Evolutionary conservation across 2,113 vertebrate genomes (phyloP).

Genomic region (Tachysurus fulvidraco): DNA sequence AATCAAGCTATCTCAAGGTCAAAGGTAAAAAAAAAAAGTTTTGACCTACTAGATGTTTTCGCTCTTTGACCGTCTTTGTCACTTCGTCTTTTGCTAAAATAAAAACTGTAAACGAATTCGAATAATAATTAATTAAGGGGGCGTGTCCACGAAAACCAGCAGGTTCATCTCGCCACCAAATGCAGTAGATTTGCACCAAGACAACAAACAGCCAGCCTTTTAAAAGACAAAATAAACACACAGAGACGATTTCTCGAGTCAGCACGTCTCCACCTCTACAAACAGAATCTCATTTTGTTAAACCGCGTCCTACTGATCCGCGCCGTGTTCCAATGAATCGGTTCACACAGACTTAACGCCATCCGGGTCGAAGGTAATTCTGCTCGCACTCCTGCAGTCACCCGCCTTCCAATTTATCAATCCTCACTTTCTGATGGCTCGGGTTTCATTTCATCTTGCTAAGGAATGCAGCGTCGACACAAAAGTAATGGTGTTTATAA

Average conservation of each 20-base stretch:
- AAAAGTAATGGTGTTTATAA: slow-evolving; percentile 17
- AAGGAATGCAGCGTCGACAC: slow-evolving; percentile 13
- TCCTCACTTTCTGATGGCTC: neutral
- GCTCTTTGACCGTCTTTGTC: neutral
- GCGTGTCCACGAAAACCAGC: neutral
- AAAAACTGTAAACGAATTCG: neutral
- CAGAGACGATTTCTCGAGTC: neutral
- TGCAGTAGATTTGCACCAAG: neutral
- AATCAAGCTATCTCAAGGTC: no score
- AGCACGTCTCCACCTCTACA: neutral
- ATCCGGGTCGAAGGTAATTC: neutral
- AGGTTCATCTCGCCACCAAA: no score
- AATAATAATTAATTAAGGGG: neutral
- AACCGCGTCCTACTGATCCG: neutral
- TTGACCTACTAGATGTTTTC: no score
- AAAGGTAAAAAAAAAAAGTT: no score
- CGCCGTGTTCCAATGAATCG: neutral
- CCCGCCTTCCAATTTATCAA: slow-evolving; percentile 18
- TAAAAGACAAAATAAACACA: neutral
- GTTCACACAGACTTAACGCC: neutral
- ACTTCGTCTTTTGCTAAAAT: neutral
- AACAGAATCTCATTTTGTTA: neutral
- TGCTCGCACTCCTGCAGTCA: slow-evolving; percentile 9
- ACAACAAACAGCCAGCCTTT: neutral
- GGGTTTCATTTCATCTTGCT: neutral